phyloP scores from a whole-genome alignment of 1,140 invertebrate species.

The Wiebesia pumilae region DNA sequence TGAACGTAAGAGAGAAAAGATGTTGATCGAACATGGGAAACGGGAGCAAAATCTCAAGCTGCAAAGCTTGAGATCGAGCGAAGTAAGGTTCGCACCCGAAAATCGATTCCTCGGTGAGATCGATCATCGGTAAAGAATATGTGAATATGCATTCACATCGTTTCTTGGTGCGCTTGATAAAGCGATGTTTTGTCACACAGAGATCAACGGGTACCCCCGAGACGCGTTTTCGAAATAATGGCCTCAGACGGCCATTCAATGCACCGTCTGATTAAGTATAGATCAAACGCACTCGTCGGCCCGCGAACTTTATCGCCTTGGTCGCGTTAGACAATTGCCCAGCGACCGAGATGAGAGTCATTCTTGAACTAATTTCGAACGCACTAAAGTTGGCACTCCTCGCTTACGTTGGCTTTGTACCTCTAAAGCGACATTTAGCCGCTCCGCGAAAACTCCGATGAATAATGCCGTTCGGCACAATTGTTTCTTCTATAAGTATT shows the following conservation, averaged over 20 bases:
- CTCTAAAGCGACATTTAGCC: background rate
- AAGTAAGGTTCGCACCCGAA: background rate
- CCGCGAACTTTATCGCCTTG: background rate
- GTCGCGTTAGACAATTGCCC: background rate
- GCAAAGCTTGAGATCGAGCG: background rate
- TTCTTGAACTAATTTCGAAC: conserved; percentile 2
- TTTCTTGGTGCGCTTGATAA: conserved; percentile 7
- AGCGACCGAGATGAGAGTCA: too few relatives aligned
- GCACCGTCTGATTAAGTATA: conserved; percentile 32
- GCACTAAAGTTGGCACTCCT: background rate
- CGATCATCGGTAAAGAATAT: conserved; percentile 42
- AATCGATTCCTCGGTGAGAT: conserved; percentile 22
- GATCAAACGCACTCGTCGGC: conserved; percentile 24
- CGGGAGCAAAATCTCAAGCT: too few relatives aligned
- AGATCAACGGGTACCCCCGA: background rate
- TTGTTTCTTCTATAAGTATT: background rate
- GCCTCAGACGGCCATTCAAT: conserved; percentile 25
- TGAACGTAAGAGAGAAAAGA: background rate
- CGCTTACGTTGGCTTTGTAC: too few relatives aligned
- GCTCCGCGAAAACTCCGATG: background rate
- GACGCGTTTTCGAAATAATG: conserved; percentile 43
- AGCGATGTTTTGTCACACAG: conserved; percentile 44
- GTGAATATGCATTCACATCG: conserved; percentile 32
- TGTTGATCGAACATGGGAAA: background rate
- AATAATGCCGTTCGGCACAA: background rate